phyloP scores from a whole-genome alignment of 2,113 vertebrate species.

The Ictalurus furcatus region DNA sequence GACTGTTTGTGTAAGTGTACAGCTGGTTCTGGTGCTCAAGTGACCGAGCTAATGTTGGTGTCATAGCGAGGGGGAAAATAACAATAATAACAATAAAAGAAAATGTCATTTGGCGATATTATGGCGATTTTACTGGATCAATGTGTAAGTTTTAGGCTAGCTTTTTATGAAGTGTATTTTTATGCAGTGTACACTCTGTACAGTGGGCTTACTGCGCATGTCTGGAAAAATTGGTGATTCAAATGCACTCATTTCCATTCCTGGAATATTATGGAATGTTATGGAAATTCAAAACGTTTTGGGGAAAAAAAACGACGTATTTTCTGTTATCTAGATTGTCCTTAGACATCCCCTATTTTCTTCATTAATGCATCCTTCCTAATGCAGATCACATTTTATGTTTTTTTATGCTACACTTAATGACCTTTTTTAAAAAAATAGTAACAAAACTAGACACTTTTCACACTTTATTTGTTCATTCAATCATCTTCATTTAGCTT shows the following conservation, averaged over 20 bases:
- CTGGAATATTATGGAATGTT: neutral
- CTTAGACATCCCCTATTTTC: neutral
- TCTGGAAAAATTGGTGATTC: neutral
- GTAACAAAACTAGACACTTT: too few species aligned
- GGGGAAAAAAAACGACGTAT: fast-evolving
- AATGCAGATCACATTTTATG: neutral
- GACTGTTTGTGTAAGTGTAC: slow-evolving; percentile 9
- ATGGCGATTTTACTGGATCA: neutral
- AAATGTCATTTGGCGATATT: neutral
- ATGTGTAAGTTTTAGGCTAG: neutral
- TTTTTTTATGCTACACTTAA: neutral
- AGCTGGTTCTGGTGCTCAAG: neutral
- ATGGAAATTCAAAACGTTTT: neutral
- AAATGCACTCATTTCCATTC: neutral
- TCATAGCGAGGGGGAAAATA: neutral
- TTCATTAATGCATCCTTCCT: neutral
- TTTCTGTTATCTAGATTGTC: neutral
- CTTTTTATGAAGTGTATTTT: neutral
- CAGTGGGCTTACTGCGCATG: neutral
- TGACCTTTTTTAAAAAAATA: neutral
- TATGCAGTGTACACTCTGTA: neutral
- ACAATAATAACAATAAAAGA: neutral
- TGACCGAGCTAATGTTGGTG: neutral
- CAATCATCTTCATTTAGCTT: neutral
- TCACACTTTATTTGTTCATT: neutral